Base-by-base conservation (phyloP, 2,113 vertebrate species). In the Ginglymostoma cirratum region DNA sequence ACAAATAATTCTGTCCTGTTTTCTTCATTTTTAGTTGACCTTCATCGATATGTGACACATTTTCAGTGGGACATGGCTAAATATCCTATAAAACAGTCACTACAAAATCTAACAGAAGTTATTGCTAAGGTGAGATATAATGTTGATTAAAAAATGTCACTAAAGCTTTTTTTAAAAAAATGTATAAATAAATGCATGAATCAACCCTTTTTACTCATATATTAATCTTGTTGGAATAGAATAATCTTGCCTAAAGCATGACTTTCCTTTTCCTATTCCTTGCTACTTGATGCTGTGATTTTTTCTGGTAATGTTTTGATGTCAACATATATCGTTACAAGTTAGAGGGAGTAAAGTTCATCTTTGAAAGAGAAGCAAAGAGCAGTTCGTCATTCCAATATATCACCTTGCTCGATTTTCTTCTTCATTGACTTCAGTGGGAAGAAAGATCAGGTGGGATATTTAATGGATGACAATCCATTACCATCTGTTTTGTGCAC, bases 21-120 rank as follows among this genome's bases (percentile, higher is more conserved):
- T 95, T 0, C 97, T 96, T 96, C 95, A 96, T 97, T 97, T 93
- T 52, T 97, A 99, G 99, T 98, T 96, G 98, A 99, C 96, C 96
- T 99, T 96, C 97, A 98, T 72, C 98, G 97, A 96, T 99, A 99
- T 4, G 96, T 99, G 97, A 98, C 98, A 86, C 98, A 97, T 94
- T 99, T 99, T 97, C 98, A 99, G 96, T 99, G 99, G 99, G 99
- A 99, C 98, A 98, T 98, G 98, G 99, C 98, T 97, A 99, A 99
- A 96, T 99, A 99, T 95, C 98, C 99, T 23, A 98, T 98, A 23
- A 98, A 98, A 96, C 98, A 99, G 97, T 98, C 99, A 0, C 97
- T 99, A 96, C 98, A 98, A 97, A 97, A 96, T 65, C 98, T 99
- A 97, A 97, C 98, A 96, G 99, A 99, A 96, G 97, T 98, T n/a